A percentile compares a stretch with the other conserved stretches of the same genome.
Conservation (phyloP, 1,140 invertebrate species). For the Bombus waltoni region DNA sequence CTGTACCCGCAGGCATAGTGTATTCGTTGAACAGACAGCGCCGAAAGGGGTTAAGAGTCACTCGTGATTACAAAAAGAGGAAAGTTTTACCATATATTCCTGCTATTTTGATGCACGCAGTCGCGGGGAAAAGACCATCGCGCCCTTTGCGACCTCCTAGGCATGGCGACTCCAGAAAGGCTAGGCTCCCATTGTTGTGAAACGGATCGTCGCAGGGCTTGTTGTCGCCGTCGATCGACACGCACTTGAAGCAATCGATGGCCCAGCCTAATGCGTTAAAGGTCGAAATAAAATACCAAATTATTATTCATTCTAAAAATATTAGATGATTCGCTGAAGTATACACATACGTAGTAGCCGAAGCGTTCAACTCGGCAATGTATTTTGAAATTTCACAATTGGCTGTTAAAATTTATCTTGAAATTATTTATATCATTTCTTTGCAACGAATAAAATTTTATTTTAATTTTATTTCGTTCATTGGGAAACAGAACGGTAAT, state of each 20-base stretch:
- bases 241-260: slow-evolving; percentile 98
- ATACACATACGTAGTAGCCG: no score
- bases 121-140: slow-evolving; percentile 97
- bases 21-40: slow-evolving; percentile 40
- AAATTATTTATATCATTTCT: no score
- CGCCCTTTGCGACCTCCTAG: slow-evolving; percentile 95
- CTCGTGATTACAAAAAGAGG: slow-evolving; percentile 43
- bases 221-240: slow-evolving; percentile 94
- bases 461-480: no score
- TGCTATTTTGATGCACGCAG: slow-evolving; percentile 97
- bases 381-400: no score
- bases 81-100: slow-evolving; percentile 89
- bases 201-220: slow-evolving; percentile 97
- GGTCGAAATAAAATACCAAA: not conserved
- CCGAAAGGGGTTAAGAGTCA: slow-evolving; percentile 42
- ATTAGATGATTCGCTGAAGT: no score
- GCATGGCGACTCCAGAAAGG: slow-evolving; percentile 94
- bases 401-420: no score
- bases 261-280: slow-evolving; percentile 79
- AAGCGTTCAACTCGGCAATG: no score
- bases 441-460: no score
- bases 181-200: slow-evolving; percentile 94
- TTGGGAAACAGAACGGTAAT: no score
- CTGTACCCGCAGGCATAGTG: not conserved
- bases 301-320: no score